Evolutionary conservation across 2,888 invertebrate species (phyloP).

Genomic region (Colostygia pectinataria): DNA sequence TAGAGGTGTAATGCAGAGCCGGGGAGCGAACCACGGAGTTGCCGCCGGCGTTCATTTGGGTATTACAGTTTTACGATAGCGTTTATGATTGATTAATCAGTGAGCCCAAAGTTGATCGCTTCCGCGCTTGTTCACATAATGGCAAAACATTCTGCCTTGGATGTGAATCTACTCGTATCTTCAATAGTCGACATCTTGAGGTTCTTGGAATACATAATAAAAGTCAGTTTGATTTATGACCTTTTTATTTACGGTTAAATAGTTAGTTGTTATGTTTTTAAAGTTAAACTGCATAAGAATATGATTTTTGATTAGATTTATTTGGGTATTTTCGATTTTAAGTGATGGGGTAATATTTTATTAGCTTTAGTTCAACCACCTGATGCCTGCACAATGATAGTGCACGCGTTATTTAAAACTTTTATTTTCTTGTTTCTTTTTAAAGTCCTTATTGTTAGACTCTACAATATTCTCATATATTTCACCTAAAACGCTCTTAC

Average conservation of each 20-base stretch:
- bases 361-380: too few species aligned
- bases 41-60: slow-evolving; percentile 54
- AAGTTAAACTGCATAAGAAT: slow-evolving; percentile 2
- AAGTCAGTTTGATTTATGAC: slow-evolving; percentile 12
- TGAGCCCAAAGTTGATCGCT: slow-evolving; percentile 63
- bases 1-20: slow-evolving; percentile 58
- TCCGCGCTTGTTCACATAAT: slow-evolving; percentile 66
- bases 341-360: too few species aligned
- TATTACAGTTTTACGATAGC: slow-evolving; percentile 64
- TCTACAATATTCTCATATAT: too few species aligned
- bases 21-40: slow-evolving; percentile 34
- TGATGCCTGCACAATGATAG: too few species aligned
- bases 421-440: too few species aligned
- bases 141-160: slow-evolving; percentile 50
- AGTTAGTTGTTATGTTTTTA: slow-evolving; percentile 5
- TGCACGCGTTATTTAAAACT: too few species aligned
- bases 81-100: slow-evolving; percentile 73
- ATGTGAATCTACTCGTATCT: slow-evolving; percentile 18
- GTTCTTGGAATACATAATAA: slow-evolving; percentile 11
- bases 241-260: background rate
- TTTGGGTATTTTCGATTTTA: too few species aligned
- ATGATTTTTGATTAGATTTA: background rate
- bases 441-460: too few species aligned
- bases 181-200: slow-evolving; percentile 25
- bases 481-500: too few species aligned